A percentile compares a stretch with the other conserved stretches of the same genome.
phyloP scores from a whole-genome alignment of 2,797 vertebrate genomes.

The Spheniscus humboldti region DNA sequence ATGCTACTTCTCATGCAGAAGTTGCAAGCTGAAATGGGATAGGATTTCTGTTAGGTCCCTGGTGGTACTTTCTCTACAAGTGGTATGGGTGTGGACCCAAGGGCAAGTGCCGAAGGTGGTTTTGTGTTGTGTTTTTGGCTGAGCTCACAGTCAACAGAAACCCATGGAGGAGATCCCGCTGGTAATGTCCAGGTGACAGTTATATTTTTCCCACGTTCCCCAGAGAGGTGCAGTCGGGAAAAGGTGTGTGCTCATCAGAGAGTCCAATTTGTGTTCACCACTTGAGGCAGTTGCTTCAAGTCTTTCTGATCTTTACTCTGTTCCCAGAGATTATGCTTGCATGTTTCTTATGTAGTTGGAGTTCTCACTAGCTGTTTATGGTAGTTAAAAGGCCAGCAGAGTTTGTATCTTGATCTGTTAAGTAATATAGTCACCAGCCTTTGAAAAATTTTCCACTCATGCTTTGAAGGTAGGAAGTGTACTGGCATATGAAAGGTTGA shows the following conservation, averaged over 20 bases:
- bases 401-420: neutral
- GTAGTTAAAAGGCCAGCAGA: neutral
- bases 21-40: neutral
- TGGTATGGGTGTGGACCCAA: neutral
- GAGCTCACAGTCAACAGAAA: neutral
- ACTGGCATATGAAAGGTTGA: neutral
- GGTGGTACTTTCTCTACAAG: neutral
- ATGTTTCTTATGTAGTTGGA: accelerated
- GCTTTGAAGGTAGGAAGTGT: neutral
- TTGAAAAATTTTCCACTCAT: neutral
- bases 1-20: neutral
- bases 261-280: no score
- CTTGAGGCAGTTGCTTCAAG: neutral
- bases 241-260: neutral
- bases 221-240: neutral
- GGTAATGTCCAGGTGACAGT: neutral
- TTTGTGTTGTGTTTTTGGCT: neutral
- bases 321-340: neutral
- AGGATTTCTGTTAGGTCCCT: neutral
- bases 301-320: neutral
- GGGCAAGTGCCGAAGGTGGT: neutral
- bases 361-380: neutral
- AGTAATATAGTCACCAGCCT: neutral
- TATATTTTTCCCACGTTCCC: accelerated
- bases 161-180: neutral